Evolutionary conservation across 2,888 invertebrate genomes (phyloP), one percentile per base, ranked within the genome.

Genomic region (Bellardia pandia): DNA sequence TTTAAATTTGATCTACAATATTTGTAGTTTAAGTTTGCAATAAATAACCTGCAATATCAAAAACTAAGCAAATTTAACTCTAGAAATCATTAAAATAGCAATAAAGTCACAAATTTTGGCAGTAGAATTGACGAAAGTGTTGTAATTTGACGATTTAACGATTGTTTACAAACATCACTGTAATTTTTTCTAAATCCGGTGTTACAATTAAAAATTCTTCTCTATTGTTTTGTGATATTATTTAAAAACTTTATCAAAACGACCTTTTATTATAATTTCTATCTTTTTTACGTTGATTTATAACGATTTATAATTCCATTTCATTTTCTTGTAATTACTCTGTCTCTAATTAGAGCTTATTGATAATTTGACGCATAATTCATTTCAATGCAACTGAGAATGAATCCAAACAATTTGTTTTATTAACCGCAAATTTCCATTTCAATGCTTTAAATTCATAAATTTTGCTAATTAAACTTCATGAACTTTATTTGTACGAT

Each of bases 401-500:
- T 30, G 30, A 58, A 58, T 3, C 48, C 13, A 48, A 51, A 66
- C 53, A 71, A 60, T 64, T 30, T 37, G 42, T 64, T 42, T 64
- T 37, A 9, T 71, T 77, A 51, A 82, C 81, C 78, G 81, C 76
- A 76, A 72, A 76, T 75, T 83, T 83, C 78, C 83, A 80, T 83
- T 86, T 76, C 66, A 79, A 80, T 83, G 76, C 64, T 62, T 80
- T 56, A 71, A 80, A 77, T 68, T 71, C 16, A 66, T 72, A 72
- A 86, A 72, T 81, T 77, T 77, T 75, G 68, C 87, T 82, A 85
- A 87, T 87, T 87, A 87, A 87, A 85, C 87, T 87, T 78, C 62
- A 68, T 85, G 87, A 87, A 87, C 87, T 85, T 81, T 69, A 81
- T 78, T 74, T 75, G 37, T 11, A 30, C 14, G 5, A 30, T 37